Evolutionary conservation across 2,888 invertebrate species (phyloP), one percentile per base, ranked within the genome.

Genomic region (Chouioia cunea): DNA sequence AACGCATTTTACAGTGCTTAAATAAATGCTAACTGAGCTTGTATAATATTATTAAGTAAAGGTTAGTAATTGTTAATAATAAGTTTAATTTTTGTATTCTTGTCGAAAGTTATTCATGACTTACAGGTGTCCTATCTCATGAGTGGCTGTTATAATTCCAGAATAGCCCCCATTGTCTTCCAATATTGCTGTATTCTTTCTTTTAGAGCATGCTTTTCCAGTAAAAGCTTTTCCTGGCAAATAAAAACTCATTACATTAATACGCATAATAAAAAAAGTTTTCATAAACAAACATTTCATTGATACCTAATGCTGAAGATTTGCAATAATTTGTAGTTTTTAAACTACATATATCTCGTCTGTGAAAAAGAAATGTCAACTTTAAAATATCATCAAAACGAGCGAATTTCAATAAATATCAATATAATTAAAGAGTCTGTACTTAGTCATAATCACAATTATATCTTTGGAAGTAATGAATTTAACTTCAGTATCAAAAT

Each of bases 81-180:
- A n/a, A n/a, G n/a, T n/a, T n/a, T n/a, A n/a, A n/a, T n/a, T n/a
- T n/a, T n/a, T n/a, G n/a, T n/a, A n/a, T n/a, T n/a, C n/a, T n/a
- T n/a, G n/a, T n/a, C n/a, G n/a, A n/a, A n/a, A n/a, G n/a, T n/a
- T n/a, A n/a, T n/a, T n/a, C n/a, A n/a, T 36, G 6, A 36, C 66
- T 69, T 70, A 73, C 73, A 73, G 64, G 52, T 73, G 73, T 3
- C 70, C 73, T 12, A 73, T 70, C 36, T 73, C 73, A n/a, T 73
- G 73, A 18, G 70, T 70, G 6, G 73, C 73, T 14, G 73, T 67
- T 46, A 73, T 73, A n/a, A 73, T 73, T 6, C 73, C 73, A 8
- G 44, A 23, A 14, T 70, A 73, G n/a, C 70, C 73, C 20, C 73
- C 73, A 16, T 73, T 73, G n/a, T 73, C 73, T 22, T 73, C 70